phyloP scores from a whole-genome alignment of 2,113 vertebrate genomes.

The Petrocephalus microphthalmus region DNA sequence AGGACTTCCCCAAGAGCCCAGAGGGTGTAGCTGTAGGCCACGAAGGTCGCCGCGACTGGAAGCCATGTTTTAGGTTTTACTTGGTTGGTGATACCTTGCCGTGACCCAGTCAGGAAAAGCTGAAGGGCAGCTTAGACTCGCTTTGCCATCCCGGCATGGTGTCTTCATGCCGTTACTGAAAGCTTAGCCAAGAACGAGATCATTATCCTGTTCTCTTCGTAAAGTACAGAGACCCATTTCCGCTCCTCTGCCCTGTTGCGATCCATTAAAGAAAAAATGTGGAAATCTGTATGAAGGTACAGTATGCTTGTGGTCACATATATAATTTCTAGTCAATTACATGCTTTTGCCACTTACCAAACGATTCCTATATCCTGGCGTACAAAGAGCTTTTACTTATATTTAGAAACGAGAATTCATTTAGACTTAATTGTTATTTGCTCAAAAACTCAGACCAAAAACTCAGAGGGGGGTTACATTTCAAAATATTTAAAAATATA shows the following conservation, averaged over 20 bases:
- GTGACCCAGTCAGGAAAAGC: not conserved
- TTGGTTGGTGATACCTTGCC: not conserved
- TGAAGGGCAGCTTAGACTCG: not conserved
- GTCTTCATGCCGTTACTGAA: not conserved
- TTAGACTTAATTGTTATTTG: slow-evolving; percentile 22
- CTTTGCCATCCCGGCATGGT: not conserved
- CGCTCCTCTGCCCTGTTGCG: not conserved
- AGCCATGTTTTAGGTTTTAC: not conserved
- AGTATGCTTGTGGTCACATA: slow-evolving; percentile 8
- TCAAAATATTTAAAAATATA: not conserved
- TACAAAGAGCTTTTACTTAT: slow-evolving; percentile 13
- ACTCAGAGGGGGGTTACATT: slow-evolving; percentile 8
- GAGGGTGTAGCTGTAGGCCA: not conserved
- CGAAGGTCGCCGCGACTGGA: not conserved
- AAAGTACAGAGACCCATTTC: not conserved
- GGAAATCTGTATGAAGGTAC: not conserved
- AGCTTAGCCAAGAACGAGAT: not conserved
- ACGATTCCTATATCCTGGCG: slow-evolving; percentile 12
- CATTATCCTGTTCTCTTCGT: not conserved
- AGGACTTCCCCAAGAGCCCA: not conserved
- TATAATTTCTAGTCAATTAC: slow-evolving; percentile 22
- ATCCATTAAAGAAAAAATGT: not conserved
- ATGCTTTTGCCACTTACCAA: slow-evolving; percentile 17
- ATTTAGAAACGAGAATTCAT: slow-evolving; percentile 27
- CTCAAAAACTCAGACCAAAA: slow-evolving; percentile 18